phyloP scores from a whole-genome alignment of 2,888 invertebrate genomes.

The Nymphalis polychloros region DNA sequence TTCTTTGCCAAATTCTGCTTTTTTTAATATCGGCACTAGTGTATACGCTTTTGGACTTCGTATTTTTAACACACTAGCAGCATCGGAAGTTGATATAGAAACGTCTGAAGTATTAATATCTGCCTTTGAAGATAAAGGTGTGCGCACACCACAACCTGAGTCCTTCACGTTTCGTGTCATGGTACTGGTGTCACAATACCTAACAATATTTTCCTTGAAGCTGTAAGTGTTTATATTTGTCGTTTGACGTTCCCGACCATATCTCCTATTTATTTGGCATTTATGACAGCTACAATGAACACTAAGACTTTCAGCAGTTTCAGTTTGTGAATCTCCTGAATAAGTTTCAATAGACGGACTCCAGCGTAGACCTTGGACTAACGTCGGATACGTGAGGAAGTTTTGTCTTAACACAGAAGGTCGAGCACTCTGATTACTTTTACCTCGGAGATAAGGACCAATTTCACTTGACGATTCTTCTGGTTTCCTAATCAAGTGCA shows the following conservation, averaged over 20 bases:
- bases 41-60: slow-evolving; percentile 17
- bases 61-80: slow-evolving; percentile 31
- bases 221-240: slow-evolving; percentile 23
- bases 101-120: slow-evolving; percentile 39
- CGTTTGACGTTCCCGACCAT: slow-evolving; percentile 34
- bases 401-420: slow-evolving; percentile 29
- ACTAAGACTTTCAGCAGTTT: slow-evolving; percentile 24
- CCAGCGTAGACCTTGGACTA: slow-evolving; percentile 49
- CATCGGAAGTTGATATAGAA: slow-evolving; percentile 40
- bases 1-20: slow-evolving; percentile 12
- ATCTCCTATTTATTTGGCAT: slow-evolving; percentile 46
- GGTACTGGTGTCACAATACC: slow-evolving; percentile 55
- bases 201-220: slow-evolving; percentile 57
- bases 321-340: slow-evolving; percentile 39
- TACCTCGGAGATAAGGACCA: slow-evolving; percentile 47
- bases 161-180: slow-evolving; percentile 61
- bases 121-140: slow-evolving; percentile 28
- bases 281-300: slow-evolving; percentile 49
- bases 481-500: slow-evolving; percentile 40
- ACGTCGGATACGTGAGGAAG: slow-evolving; percentile 46
- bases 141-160: slow-evolving; percentile 48
- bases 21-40: slow-evolving; percentile 32
- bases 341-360: slow-evolving; percentile 45
- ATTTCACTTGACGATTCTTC: slow-evolving; percentile 37
- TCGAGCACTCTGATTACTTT: slow-evolving; percentile 33